Percentiles rank a stretch among this genome's conserved stretches.
These are phyloP conservation scores for Holacanthus passer DNA, from an alignment of 2,113 vertebrate genomes.

Conservation along the genomic window DNA sequence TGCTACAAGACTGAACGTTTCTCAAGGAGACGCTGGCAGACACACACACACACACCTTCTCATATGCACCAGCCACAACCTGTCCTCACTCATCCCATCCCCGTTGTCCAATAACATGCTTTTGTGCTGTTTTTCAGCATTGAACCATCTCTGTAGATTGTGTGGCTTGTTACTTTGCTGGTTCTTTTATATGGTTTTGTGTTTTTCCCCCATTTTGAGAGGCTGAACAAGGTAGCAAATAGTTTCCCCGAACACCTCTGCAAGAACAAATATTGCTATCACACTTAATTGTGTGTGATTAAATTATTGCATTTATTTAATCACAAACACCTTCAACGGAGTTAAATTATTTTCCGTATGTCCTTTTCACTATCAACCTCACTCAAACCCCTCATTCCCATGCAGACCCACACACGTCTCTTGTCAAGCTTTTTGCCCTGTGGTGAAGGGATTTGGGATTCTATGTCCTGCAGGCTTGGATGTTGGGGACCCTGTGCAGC, in stretches of 20 bases:
- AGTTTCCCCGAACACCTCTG: slow-evolving; percentile 4
- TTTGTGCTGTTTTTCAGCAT: slow-evolving; percentile 57
- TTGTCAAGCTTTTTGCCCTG: not conserved
- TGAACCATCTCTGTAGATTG: slow-evolving; percentile 33
- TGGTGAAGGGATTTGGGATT: slow-evolving; percentile 1
- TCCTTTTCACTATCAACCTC: not conserved
- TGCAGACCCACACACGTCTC: not conserved
- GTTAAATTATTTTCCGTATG: not conserved
- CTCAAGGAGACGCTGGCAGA: slow-evolving; percentile 35
- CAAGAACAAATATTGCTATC: not conserved
- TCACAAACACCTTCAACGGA: not conserved
- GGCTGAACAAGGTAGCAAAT: slow-evolving; percentile 59
- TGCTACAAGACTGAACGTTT: slow-evolving; percentile 35
- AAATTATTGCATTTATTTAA: not conserved
- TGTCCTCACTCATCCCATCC: slow-evolving; percentile 50
- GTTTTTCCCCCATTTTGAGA: not conserved
- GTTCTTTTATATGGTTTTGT: slow-evolving; percentile 64
- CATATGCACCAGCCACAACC: slow-evolving; percentile 18
- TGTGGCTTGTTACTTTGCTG: slow-evolving; percentile 65
- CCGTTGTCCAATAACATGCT: slow-evolving; percentile 52
- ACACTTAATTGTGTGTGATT: not conserved
- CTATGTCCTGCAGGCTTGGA: slow-evolving; percentile 19
- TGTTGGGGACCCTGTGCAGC: not conserved
- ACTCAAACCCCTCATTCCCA: slow-evolving; percentile 13
- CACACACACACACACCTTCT: slow-evolving; percentile 23